A percentile compares a stretch with the other conserved stretches of the same genome.
Conservation (phyloP, 2,113 vertebrate genomes). For the Myiopsitta monachus region DNA sequence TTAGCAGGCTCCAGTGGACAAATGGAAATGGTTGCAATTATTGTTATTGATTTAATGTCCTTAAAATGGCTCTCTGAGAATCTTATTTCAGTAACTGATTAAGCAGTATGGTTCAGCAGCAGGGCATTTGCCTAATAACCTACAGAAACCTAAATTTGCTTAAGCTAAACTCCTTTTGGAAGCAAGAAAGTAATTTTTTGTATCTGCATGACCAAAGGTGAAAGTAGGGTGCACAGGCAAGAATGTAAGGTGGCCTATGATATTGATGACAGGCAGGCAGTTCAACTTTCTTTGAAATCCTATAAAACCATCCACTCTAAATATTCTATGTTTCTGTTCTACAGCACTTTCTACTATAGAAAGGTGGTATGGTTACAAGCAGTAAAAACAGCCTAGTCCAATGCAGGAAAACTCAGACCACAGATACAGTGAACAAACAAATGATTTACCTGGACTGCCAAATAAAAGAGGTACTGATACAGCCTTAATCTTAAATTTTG, state of each 20-base stretch:
- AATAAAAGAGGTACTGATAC: neutral
- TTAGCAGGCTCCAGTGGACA: slow-evolving; percentile 34
- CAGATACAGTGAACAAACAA: neutral
- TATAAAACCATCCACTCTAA: neutral
- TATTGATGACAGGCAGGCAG: neutral
- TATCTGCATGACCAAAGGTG: neutral
- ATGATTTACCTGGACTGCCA: neutral
- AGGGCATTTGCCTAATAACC: neutral
- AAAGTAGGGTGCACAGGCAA: neutral
- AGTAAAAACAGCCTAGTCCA: neutral
- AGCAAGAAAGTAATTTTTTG: neutral
- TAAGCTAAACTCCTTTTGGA: neutral
- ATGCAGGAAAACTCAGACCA: neutral
- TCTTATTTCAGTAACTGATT: slow-evolving; percentile 51
- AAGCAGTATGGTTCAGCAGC: slow-evolving; percentile 27
- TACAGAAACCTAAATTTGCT: neutral
- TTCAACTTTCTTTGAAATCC: neutral
- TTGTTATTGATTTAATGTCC: slow-evolving; percentile 56
- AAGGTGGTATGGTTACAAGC: neutral
- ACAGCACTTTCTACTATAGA: neutral
- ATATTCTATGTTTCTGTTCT: neutral
- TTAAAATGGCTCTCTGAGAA: slow-evolving; percentile 30
- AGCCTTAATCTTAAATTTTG: neutral
- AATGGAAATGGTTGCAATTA: slow-evolving; percentile 50
- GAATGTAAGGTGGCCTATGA: neutral